Evolutionary conservation across 2,888 invertebrate species (phyloP).

Genomic region (Osmoderma eremita): DNA sequence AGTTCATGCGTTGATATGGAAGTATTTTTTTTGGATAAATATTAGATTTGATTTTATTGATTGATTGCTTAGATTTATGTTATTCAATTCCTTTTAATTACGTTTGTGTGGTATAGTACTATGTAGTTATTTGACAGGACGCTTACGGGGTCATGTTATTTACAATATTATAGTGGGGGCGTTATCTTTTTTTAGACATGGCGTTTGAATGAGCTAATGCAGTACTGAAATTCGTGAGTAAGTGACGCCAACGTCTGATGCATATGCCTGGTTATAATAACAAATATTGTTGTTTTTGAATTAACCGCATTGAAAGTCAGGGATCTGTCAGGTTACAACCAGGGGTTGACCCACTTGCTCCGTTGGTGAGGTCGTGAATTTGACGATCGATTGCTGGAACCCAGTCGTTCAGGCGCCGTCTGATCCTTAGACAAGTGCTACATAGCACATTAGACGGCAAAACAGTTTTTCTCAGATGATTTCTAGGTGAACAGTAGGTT

Average conservation of each 20-base stretch:
- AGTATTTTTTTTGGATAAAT: no score
- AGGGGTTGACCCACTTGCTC: slow-evolving; percentile 42
- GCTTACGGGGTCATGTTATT: neutral
- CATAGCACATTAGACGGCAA: slow-evolving; percentile 37
- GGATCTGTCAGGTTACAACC: no score
- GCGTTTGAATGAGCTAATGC: slow-evolving; percentile 1
- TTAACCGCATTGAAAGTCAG: no score
- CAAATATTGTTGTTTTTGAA: no score
- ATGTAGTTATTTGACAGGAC: neutral
- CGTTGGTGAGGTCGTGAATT: slow-evolving; percentile 42
- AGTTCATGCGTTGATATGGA: no score
- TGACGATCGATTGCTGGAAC: slow-evolving; percentile 42
- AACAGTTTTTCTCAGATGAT: slow-evolving; percentile 28
- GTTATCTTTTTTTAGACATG: neutral
- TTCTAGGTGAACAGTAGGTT: slow-evolving; percentile 14
- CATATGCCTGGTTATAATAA: neutral
- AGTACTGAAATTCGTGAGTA: neutral
- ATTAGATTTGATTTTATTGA: slow-evolving; percentile 16
- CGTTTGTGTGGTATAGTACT: neutral
- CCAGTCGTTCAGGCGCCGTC: slow-evolving; percentile 42
- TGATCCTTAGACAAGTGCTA: slow-evolving; percentile 39
- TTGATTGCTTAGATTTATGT: neutral
- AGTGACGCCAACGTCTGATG: neutral
- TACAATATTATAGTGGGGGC: neutral
- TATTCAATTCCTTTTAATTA: slow-evolving; percentile 1